phyloP scores from a whole-genome alignment of 2,888 invertebrate genomes.

The Spilarctia lutea region DNA sequence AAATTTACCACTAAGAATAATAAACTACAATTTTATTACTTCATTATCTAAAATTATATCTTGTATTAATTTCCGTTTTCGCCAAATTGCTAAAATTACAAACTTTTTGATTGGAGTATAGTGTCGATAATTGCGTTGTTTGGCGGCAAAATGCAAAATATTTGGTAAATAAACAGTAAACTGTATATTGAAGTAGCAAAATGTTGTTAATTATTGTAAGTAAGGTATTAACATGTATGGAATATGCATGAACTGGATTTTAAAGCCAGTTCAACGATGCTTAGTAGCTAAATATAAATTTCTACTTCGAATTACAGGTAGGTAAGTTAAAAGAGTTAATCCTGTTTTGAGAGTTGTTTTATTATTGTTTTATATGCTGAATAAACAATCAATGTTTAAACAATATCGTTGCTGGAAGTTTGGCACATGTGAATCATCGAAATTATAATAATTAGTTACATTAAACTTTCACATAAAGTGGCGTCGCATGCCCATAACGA shows the following conservation, averaged over 20 bases:
- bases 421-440: too few species aligned
- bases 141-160: slow-evolving; percentile 12
- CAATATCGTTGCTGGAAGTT: too few species aligned
- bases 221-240: slow-evolving; percentile 9
- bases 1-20: neutral
- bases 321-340: neutral
- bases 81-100: slow-evolving; percentile 19
- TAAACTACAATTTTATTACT: slow-evolving; percentile 22
- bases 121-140: slow-evolving; percentile 21
- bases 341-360: neutral
- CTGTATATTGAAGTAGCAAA: slow-evolving; percentile 14
- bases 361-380: neutral
- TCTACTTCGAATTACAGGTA: neutral
- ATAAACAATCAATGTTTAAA: too few species aligned
- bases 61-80: slow-evolving; percentile 19
- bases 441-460: too few species aligned
- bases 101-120: slow-evolving; percentile 17
- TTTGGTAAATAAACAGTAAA: slow-evolving; percentile 16
- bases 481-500: too few species aligned
- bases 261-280: neutral
- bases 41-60: slow-evolving; percentile 24
- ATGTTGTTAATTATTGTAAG: slow-evolving; percentile 10
- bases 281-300: neutral
- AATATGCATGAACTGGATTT: slow-evolving; percentile 13
- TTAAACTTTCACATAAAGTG: too few species aligned